Conservation (phyloP, 2,113 vertebrate genomes). For the Bucco capensis region DNA sequence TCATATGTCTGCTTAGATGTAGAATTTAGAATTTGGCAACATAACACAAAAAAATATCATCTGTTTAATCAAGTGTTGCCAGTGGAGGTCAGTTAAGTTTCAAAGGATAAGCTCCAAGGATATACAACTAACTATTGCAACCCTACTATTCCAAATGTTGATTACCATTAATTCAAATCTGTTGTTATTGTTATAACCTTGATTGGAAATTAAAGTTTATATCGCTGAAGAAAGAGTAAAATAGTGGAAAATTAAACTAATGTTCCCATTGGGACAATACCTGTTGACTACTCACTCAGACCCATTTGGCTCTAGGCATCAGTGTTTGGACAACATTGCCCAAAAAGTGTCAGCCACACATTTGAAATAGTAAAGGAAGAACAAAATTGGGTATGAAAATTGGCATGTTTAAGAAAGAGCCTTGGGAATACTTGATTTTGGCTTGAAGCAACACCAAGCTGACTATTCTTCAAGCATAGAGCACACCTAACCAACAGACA, state of each 20-base stretch:
- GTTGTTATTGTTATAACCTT: not conserved
- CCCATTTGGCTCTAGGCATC: not conserved
- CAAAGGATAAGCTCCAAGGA: not conserved
- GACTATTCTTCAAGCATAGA: not conserved
- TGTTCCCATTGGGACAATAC: not conserved
- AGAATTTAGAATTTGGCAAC: not conserved
- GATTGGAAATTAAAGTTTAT: not conserved
- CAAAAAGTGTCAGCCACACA: not conserved
- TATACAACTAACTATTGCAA: not conserved
- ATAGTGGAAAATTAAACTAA: constrained; percentile 13
- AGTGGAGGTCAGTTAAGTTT: not conserved
- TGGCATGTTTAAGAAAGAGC: not conserved
- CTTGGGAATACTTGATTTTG: not conserved
- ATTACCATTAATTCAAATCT: not conserved
- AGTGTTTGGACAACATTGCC: not conserved
- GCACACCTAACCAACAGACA: constrained; percentile 42
- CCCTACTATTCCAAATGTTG: not conserved
- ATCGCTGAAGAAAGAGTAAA: not conserved
- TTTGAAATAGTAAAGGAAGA: constrained; percentile 15
- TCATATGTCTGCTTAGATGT: not conserved
- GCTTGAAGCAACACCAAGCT: not conserved
- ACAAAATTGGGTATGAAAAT: constrained; percentile 32
- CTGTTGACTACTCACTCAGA: not conserved
- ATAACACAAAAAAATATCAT: not conserved
- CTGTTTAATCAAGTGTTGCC: not conserved